Base-by-base conservation (phyloP, 2,113 vertebrate species). In the Polypterus senegalus region DNA sequence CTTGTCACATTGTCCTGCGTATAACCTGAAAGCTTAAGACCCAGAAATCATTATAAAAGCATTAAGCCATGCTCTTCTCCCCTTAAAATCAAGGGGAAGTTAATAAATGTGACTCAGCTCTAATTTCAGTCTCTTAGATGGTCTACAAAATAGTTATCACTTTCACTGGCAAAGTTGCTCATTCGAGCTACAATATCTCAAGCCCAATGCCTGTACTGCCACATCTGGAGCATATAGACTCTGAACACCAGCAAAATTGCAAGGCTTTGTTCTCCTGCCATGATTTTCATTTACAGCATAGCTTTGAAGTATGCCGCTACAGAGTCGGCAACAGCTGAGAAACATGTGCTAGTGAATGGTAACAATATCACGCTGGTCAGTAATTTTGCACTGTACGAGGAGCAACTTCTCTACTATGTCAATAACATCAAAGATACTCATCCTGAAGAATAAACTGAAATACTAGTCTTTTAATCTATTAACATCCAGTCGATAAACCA, bases 181-280 rank as follows among this genome's bases (percentile, higher is more conserved):
- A 64, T 73, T 67, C 66, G 62, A 61, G 69, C 65, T 64, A 48
- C 67, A 70, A 70, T 71, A 71, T 55, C 66, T 66, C 71, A 46
- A 66, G 57, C 62, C 3, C 67, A 57, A 64, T 61, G 53, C 57
- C 44, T 69, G 63, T 9, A 66, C 64, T n/a, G 71, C 70, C 62
- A 86, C 88, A 90, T 86, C 88, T 90, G 87, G 86, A 88, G 77
- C 78, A 80, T 86, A 27, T 27, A 27, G 27, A 85, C 76, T 27
- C 27, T 78, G 81, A 78, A 79, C 82, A 77, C 78, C 77, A 77
- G 71, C 67, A 79, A 88, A 88, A 90, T 80, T 77, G 73, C 83
- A 59, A 27, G 61, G 75, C 70, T 80, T 89, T 90, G 80, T 83
- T 84, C 81, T 74, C 72, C 63, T 83, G 84, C 81, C 77, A 76